Evolutionary conservation across 1,140 invertebrate genomes (phyloP).

Genomic region (Cecropterus lyciades): DNA sequence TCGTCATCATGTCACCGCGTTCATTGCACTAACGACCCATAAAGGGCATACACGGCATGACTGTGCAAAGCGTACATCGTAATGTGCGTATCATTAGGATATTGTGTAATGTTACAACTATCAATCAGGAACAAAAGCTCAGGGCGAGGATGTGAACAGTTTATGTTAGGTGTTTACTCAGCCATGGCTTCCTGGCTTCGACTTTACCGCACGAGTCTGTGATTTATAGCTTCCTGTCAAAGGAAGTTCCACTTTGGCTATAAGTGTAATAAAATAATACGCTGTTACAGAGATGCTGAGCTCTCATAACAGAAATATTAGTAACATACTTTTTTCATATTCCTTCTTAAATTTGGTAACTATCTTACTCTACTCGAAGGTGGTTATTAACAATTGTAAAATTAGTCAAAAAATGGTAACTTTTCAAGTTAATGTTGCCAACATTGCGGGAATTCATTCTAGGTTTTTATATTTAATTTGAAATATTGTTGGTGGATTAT

Average conservation of each 20-base stretch:
- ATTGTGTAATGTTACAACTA: constrained; percentile 21
- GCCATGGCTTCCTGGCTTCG: constrained; percentile 19
- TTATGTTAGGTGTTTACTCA: constrained; percentile 35
- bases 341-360: too few species aligned
- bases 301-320: background rate
- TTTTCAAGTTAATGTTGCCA: too few species aligned
- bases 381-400: too few species aligned
- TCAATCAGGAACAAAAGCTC: constrained; percentile 33
- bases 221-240: constrained; percentile 40
- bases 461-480: too few species aligned
- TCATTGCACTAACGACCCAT: constrained; percentile 9
- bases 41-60: background rate
- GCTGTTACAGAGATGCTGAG: background rate
- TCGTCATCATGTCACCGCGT: background rate
- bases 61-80: background rate
- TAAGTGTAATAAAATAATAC: constrained; percentile 25
- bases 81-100: background rate
- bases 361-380: too few species aligned
- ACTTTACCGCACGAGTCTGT: constrained; percentile 17
- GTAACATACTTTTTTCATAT: background rate
- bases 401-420: too few species aligned
- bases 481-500: too few species aligned
- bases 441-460: too few species aligned
- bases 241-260: constrained; percentile 37
- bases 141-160: constrained; percentile 33